A percentile compares a stretch with the other conserved stretches of the same genome.
Conservation (phyloP, 2,888 invertebrate species). For the Phrixothrix hirtus region DNA sequence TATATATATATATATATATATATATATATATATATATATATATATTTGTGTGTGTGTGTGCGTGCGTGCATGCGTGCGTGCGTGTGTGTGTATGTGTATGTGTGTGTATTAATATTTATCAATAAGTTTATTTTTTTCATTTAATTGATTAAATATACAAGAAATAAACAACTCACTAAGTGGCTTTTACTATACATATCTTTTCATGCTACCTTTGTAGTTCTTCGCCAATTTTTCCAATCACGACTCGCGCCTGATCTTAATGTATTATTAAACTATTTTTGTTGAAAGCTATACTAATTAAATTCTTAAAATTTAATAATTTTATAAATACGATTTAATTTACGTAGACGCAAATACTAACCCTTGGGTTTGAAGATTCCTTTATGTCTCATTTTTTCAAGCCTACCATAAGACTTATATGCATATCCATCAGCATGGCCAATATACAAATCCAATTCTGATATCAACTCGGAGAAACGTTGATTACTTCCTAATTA, state of each 20-base stretch:
- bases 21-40: background rate
- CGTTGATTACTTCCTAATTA: too few species aligned
- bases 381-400: conserved; percentile 59
- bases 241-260: too few species aligned
- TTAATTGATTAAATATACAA: too few species aligned
- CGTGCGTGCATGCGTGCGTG: background rate
- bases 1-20: too few species aligned
- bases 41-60: background rate
- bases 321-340: too few species aligned
- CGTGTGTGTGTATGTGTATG: background rate
- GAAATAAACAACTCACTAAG: too few species aligned
- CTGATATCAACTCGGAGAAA: conserved; percentile 36
- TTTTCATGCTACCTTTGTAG: too few species aligned
- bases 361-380: conserved; percentile 58
- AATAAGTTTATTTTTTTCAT: too few species aligned
- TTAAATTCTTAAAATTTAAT: too few species aligned
- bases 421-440: conserved; percentile 62
- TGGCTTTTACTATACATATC: too few species aligned
- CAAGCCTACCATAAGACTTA: conserved; percentile 57
- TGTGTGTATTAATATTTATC: too few species aligned
- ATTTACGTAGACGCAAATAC: background rate
- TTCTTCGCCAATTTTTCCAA: background rate
- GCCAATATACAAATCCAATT: conserved; percentile 59
- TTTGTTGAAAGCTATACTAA: background rate
- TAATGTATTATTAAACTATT: background rate